A percentile compares a stretch with the other conserved stretches of the same genome.
Conservation (phyloP, 2,113 vertebrate genomes). For the Mugil cephalus region DNA sequence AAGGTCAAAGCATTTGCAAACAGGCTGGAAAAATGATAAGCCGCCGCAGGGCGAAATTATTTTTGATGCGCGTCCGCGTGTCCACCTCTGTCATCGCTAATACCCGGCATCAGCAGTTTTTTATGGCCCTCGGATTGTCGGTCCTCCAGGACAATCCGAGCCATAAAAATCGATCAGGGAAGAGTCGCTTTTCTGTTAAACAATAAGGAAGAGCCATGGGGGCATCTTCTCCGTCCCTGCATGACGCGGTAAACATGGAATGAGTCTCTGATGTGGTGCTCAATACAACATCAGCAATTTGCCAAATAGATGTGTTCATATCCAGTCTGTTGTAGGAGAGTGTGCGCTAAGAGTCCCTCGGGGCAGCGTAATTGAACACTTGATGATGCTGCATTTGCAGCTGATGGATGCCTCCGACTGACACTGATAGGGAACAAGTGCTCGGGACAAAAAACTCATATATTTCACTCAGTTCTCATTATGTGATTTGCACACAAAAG, state of each 20-base stretch:
- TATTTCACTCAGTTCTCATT: constrained; percentile 54
- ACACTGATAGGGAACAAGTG: constrained; percentile 56
- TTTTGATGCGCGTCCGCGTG: constrained; percentile 65
- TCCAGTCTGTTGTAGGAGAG: constrained; percentile 50
- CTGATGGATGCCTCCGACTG: constrained; percentile 71
- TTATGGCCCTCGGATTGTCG: constrained; percentile 62
- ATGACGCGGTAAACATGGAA: constrained; percentile 61
- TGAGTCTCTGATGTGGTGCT: constrained; percentile 65
- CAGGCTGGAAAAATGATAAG: constrained; percentile 73
- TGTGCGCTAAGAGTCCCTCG: constrained; percentile 57
- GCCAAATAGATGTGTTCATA: constrained; percentile 65
- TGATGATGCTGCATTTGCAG: constrained; percentile 73
- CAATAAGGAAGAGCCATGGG: constrained; percentile 70
- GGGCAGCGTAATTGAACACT: constrained; percentile 73
- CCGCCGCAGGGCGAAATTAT: constrained; percentile 64
- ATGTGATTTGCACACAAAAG: constrained; percentile 66
- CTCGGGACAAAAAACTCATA: constrained; percentile 48
- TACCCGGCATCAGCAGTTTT: constrained; percentile 72
- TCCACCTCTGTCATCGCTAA: constrained; percentile 79
- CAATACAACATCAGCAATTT: constrained; percentile 76
- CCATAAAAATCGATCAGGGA: constrained; percentile 69
- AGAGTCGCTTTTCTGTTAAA: constrained; percentile 62
- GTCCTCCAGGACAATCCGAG: constrained; percentile 61
- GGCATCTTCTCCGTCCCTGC: constrained; percentile 50
- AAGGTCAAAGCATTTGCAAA: constrained; percentile 78